Evolutionary conservation across 2,888 invertebrate genomes (phyloP), one percentile per base, ranked within the genome.

Genomic region (Ernsta delagoae): DNA sequence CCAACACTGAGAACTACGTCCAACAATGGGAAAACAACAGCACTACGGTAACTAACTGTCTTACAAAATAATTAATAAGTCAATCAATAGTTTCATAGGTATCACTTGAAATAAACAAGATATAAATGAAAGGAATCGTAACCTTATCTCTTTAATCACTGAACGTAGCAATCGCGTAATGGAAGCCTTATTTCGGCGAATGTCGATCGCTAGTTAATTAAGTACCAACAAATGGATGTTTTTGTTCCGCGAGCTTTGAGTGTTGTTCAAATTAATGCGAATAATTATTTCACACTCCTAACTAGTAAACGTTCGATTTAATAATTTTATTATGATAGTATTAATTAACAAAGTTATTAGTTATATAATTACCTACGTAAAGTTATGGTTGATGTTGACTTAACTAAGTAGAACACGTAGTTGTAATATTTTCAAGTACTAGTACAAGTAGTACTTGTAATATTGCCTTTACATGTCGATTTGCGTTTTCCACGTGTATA

Each of bases 121-220:
- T 1, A 45, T 7, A 34, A 45, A 48, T 45, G 39, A 50, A 62
- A 39, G 16, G 12, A 60, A 60, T 60, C 36, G 50, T n/a, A 36
- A 11, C 12, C 0, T 62, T 16, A 62, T 36, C 43, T 43, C 34
- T 41, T 43, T 54, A 34, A 31, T 54, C 9, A 43, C 24, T 11
- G 36, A 11, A 56, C 45, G 36, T n/a, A 67, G 60, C 67, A 67
- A 67, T 67, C 45, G 16, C 7, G 61, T 67, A 67, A 67, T 67
- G 67, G 61, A 60, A 56, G 60, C 43, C 53, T 60, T 41, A 48
- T 36, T 24, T 61, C 45, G 8, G 43, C 2, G 54, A 43, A 45
- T 61, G 24, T 61, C 61, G 67, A 67, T 67, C 56, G 45, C 56
- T 56, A 61, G 54, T 67, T 61, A 67, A 67, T 61, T 61, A 67